phyloP scores from a whole-genome alignment of 2,797 vertebrate genomes.

The Paratrypauchen microcephalus region DNA sequence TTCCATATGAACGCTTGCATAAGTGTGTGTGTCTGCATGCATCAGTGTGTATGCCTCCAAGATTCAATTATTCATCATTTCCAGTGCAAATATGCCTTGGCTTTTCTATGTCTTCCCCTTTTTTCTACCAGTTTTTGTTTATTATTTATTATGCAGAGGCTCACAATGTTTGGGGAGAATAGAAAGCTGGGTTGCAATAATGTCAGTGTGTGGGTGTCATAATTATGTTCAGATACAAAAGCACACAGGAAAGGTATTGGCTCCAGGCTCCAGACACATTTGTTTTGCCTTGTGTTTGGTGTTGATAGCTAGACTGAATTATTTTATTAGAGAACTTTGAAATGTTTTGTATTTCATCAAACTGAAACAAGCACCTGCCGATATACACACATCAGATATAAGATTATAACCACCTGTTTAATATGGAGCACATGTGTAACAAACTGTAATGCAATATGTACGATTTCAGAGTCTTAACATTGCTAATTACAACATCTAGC shows the following conservation, averaged over 20 bases:
- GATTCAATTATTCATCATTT: conserved; percentile 78
- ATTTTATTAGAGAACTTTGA: conserved; percentile 49
- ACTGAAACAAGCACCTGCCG: conserved; percentile 3
- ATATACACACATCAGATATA: conserved; percentile 4
- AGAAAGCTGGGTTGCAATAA: conserved; percentile 64
- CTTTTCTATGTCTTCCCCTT: conserved; percentile 54
- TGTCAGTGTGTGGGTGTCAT: conserved; percentile 70
- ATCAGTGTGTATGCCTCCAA: conserved; percentile 54
- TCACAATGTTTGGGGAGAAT: conserved; percentile 65
- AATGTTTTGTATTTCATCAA: conserved; percentile 25
- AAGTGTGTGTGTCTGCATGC: conserved; percentile 36
- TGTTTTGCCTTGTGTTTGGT: conserved; percentile 44
- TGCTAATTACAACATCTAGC: too few species aligned
- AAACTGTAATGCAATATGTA: neutral
- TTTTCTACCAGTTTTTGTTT: conserved; percentile 62
- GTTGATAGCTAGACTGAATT: conserved; percentile 50
- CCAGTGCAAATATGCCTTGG: conserved; percentile 70
- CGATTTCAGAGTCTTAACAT: too few species aligned
- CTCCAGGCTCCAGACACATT: conserved; percentile 42
- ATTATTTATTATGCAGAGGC: conserved; percentile 71
- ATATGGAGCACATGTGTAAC: neutral
- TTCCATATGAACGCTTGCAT: conserved; percentile 14
- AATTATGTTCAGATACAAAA: conserved; percentile 72
- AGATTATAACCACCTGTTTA: neutral
- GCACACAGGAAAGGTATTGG: conserved; percentile 57